phyloP scores from a whole-genome alignment of 2,113 vertebrate genomes.

The Coregonus clupeaformis region DNA sequence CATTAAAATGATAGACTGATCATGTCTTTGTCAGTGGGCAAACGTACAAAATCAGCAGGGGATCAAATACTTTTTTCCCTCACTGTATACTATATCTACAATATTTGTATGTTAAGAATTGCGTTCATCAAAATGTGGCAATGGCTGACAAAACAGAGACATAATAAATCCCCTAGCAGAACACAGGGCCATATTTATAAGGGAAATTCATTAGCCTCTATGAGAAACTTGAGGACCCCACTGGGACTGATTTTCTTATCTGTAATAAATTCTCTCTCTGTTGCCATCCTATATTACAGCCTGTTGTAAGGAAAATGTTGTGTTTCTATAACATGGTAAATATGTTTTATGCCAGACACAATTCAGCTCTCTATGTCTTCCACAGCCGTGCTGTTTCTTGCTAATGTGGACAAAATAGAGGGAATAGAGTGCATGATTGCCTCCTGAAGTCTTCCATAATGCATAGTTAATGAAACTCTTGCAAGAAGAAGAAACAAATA shows the following conservation, averaged over 20 bases:
- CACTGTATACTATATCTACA: background rate
- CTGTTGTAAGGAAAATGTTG: background rate
- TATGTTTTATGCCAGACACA: background rate
- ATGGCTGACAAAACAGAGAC: background rate
- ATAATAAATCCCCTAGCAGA: background rate
- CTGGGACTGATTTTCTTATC: background rate
- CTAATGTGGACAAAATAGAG: background rate
- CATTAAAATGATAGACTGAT: too few species aligned
- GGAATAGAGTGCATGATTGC: background rate
- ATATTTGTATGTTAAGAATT: background rate
- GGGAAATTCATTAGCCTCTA: background rate
- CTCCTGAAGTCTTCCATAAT: background rate
- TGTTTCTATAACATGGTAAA: background rate
- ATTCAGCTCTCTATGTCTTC: background rate
- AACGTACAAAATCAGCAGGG: too few species aligned
- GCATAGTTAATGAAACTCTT: background rate
- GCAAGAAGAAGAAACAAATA: too few species aligned
- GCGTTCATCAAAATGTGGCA: background rate
- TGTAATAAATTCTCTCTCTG: background rate
- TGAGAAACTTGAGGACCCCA: background rate
- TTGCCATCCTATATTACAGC: background rate
- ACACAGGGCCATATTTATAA: background rate
- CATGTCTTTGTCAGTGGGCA: too few species aligned
- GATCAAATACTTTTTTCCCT: too few species aligned
- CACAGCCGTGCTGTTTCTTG: background rate